These are phyloP conservation scores for Gobio gobio DNA, from an alignment of 2,113 vertebrate species.

Conservation along the genomic window DNA sequence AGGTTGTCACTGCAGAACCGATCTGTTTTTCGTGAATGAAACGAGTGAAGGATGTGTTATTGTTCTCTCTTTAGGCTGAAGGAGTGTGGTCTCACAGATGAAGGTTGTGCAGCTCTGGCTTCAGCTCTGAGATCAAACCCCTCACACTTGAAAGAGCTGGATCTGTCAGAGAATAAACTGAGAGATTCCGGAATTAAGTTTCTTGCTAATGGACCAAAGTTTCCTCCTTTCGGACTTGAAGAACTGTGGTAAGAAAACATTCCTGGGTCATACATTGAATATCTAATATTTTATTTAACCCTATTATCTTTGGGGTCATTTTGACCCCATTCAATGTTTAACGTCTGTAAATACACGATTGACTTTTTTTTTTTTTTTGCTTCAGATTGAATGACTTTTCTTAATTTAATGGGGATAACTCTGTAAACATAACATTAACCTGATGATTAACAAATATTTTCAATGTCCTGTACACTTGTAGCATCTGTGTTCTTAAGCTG, in stretches of 20 bases:
- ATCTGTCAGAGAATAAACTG: neutral
- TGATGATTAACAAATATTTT: too few species aligned
- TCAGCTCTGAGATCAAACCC: neutral
- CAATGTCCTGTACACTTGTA: too few species aligned
- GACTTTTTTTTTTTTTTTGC: too few species aligned
- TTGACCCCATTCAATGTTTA: too few species aligned
- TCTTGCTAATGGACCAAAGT: neutral
- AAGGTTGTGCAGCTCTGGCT: neutral
- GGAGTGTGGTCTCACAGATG: neutral
- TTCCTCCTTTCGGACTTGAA: neutral
- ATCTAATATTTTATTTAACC: too few species aligned
- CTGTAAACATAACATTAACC: too few species aligned
- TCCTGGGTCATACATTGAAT: neutral
- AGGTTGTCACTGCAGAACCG: neutral
- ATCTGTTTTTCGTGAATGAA: neutral
- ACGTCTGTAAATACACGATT: too few species aligned
- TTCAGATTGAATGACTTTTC: too few species aligned
- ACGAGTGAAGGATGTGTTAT: neutral
- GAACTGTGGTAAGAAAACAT: neutral
- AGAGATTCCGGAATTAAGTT: neutral
- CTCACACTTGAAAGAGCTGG: neutral
- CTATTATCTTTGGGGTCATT: too few species aligned
- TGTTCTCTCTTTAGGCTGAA: neutral
- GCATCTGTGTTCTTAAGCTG: too few species aligned
- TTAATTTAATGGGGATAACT: too few species aligned